These are phyloP conservation scores for Tapirus indicus DNA, from an alignment of 2,797 vertebrate genomes.

Conservation along the genomic window DNA sequence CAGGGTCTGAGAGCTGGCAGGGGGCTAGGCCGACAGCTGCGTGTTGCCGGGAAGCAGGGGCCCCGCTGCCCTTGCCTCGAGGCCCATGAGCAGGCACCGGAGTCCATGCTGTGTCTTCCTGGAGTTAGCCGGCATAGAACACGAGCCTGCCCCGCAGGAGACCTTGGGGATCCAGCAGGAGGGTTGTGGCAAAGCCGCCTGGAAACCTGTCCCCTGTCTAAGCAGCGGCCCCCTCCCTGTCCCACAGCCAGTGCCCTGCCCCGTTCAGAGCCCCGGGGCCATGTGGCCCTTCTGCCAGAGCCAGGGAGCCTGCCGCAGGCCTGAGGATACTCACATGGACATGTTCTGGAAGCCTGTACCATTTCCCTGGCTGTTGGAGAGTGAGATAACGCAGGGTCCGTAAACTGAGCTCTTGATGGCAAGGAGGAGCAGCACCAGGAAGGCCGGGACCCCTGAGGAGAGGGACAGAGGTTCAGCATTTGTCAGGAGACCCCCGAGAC, in stretches of 20 bases:
- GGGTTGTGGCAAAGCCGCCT: background rate
- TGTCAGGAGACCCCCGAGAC: background rate
- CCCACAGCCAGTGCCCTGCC: background rate
- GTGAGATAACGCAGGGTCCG: accelerated
- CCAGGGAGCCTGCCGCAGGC: background rate
- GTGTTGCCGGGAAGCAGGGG: background rate
- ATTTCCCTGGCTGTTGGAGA: slow-evolving; percentile 12
- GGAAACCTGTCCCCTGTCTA: background rate
- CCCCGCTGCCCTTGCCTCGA: background rate
- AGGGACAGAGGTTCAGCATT: background rate
- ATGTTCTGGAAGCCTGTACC: background rate
- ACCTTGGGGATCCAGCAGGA: background rate
- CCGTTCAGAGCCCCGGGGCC: background rate
- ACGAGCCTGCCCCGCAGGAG: background rate
- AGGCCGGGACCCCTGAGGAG: slow-evolving; percentile 88
- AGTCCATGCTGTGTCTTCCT: background rate
- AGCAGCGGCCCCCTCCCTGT: background rate
- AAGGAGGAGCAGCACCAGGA: slow-evolving; percentile 84
- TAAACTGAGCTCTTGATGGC: slow-evolving; percentile 82
- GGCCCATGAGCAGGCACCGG: too few relatives aligned
- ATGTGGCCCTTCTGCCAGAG: accelerated
- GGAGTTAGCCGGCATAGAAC: too few relatives aligned
- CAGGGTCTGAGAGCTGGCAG: background rate
- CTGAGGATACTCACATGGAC: slow-evolving; percentile 87
- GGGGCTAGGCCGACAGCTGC: accelerated